Evolutionary conservation across 2,888 invertebrate species (phyloP), one percentile per base, ranked within the genome.

Genomic region (Macrosiphum euphorbiae): DNA sequence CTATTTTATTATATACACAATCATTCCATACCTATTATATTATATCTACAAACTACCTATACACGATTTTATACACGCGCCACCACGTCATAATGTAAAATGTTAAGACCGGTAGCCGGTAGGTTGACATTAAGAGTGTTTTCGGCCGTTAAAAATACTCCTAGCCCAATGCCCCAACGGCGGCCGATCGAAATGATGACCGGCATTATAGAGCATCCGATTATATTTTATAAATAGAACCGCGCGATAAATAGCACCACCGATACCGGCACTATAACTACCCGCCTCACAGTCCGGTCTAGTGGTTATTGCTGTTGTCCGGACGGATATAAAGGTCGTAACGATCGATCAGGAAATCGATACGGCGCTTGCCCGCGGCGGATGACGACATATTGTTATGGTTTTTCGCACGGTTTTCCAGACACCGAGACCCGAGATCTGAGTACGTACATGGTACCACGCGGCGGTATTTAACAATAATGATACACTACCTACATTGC

Each of bases 71-170:
- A 16, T n/a, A 78, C 67, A 78, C n/a, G 0, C 67, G 78, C 35
- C 78, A 78, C 35, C 8, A 11, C 67, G n/a, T 67, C 67, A 67
- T 67, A n/a, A 67, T 35, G 8, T 35, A 20, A 26, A 58, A 78
- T 35, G 78, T 78, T 35, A 78, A 78, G 35, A 78, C 78, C 78
- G 78, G 78, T 78, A 35, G 89, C 78, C 78, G 78, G 78, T 35
- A 35, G 89, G 52, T 52, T 67, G 88, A 88, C 67, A 88, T 88
- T 88, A 47, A 44, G 20, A 58, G 84, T 87, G 26, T 86, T 47
- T 67, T 50, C 47, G 92, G 5, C 47, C 67, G 87, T 47, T 92
- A 92, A 88, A 92, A 92, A 92, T 92, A 92, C 92, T 50, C 87
- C 50, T 92, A 88, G 88, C 88, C 92, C 87, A 92, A 87, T 92